These are phyloP conservation scores for Noctua fimbriata DNA, from an alignment of 2,888 invertebrate species.

Conservation along the genomic window DNA sequence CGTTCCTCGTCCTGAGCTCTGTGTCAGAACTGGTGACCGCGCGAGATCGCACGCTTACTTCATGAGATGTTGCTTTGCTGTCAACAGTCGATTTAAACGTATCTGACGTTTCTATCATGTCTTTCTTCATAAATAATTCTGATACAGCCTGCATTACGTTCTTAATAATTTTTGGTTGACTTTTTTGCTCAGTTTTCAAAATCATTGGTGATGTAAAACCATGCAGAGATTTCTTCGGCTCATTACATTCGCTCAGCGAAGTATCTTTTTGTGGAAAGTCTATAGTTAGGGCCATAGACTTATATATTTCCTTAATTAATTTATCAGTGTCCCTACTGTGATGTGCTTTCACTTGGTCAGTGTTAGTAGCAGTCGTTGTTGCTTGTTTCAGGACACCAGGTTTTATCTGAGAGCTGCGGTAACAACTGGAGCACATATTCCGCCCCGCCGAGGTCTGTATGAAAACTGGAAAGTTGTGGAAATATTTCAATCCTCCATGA, in stretches of 20 bases:
- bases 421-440: conserved; percentile 74
- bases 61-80: conserved; percentile 58
- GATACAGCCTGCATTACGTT: conserved; percentile 66
- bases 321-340: conserved; percentile 80
- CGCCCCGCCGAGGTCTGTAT: conserved; percentile 75
- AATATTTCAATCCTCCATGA: conserved; percentile 70
- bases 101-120: conserved; percentile 65
- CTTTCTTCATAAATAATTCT: conserved; percentile 70
- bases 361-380: conserved; percentile 79
- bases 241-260: conserved; percentile 71
- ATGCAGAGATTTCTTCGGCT: conserved; percentile 52
- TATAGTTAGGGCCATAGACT: conserved; percentile 80
- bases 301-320: conserved; percentile 86
- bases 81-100: conserved; percentile 57
- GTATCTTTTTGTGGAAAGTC: conserved; percentile 74
- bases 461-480: conserved; percentile 81
- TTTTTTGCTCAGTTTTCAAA: conserved; percentile 45
- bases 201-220: conserved; percentile 27
- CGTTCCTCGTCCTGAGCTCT: conserved; percentile 32
- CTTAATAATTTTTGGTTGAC: conserved; percentile 53
- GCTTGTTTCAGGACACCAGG: conserved; percentile 52
- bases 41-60: conserved; percentile 51
- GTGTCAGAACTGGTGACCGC: conserved; percentile 47
- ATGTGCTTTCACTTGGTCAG: conserved; percentile 68
- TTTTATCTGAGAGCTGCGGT: conserved; percentile 64